A percentile compares a stretch with the other conserved stretches of the same genome.
Evolutionary conservation across 2,797 vertebrate genomes (phyloP).

Genomic region (Pangasius macronema): DNA sequence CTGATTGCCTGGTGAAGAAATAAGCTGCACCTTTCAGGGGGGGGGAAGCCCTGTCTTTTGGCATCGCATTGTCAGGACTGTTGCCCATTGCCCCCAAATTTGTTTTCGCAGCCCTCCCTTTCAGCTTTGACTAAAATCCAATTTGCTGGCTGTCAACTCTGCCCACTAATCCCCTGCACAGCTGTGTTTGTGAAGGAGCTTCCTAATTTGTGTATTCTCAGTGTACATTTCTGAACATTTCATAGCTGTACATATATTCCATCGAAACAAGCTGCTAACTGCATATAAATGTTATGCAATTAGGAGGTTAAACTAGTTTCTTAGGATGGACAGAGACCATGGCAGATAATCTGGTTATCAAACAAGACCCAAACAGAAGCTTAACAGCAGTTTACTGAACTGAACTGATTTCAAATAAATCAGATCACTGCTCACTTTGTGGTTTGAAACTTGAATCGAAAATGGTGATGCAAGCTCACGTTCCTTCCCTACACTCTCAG

Average conservation of each 20-base stretch:
- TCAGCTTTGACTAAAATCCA: conserved; percentile 83
- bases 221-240: conserved; percentile 67
- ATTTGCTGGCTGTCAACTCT: conserved; percentile 84
- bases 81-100: conserved; percentile 76
- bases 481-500: not conserved
- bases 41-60: conserved; percentile 73
- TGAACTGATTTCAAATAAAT: conserved; percentile 9
- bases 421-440: not conserved
- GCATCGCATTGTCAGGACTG: conserved; percentile 76
- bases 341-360: not conserved
- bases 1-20: conserved; percentile 72
- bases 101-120: conserved; percentile 67
- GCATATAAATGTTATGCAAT: conserved; percentile 8
- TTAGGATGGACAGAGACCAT: not conserved
- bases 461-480: not conserved
- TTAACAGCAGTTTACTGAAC: conserved; percentile 11
- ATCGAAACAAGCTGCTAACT: conserved; percentile 23
- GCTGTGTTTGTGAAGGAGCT: conserved; percentile 77
- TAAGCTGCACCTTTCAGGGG: conserved; percentile 65
- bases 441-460: not conserved
- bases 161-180: conserved; percentile 79
- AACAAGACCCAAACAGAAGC: not conserved
- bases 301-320: not conserved
- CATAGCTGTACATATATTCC: conserved; percentile 64
- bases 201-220: conserved; percentile 78